Evolutionary conservation across 1,140 invertebrate genomes (phyloP).

Genomic region (Danaus plexippus): DNA sequence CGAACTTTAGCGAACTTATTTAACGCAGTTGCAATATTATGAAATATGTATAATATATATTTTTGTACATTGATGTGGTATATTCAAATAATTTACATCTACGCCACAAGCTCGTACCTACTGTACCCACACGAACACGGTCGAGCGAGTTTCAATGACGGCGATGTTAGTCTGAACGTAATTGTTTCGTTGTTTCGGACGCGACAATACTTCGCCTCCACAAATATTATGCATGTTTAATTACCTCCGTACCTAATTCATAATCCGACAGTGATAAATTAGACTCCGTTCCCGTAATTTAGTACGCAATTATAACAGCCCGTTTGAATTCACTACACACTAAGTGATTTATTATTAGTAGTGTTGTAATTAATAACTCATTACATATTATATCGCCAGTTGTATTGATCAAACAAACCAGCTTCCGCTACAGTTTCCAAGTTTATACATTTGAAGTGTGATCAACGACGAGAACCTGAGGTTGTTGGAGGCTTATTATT

Average conservation of each 20-base stretch:
- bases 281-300: slow-evolving; percentile 62
- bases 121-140: slow-evolving; percentile 22
- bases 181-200: slow-evolving; percentile 42
- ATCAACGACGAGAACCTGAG: slow-evolving; percentile 48
- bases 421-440: slow-evolving; percentile 43
- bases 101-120: too few species aligned
- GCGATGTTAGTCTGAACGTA: slow-evolving; percentile 50
- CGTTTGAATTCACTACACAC: slow-evolving; percentile 67
- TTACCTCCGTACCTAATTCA: slow-evolving; percentile 67
- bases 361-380: slow-evolving; percentile 62
- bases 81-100: too few species aligned
- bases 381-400: slow-evolving; percentile 38
- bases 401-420: slow-evolving; percentile 37
- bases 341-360: slow-evolving; percentile 58
- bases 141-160: slow-evolving; percentile 40
- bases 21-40: too few species aligned
- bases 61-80: too few species aligned
- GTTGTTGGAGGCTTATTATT: slow-evolving; percentile 44
- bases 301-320: slow-evolving; percentile 66
- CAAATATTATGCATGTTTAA: slow-evolving; percentile 68
- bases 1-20: too few species aligned
- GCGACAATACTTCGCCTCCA: slow-evolving; percentile 41
- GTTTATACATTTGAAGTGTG: slow-evolving; percentile 31
- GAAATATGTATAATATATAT: too few species aligned
- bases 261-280: slow-evolving; percentile 71